Base-by-base conservation (phyloP, 2,888 invertebrate genomes). In the Eilema sororculum region DNA sequence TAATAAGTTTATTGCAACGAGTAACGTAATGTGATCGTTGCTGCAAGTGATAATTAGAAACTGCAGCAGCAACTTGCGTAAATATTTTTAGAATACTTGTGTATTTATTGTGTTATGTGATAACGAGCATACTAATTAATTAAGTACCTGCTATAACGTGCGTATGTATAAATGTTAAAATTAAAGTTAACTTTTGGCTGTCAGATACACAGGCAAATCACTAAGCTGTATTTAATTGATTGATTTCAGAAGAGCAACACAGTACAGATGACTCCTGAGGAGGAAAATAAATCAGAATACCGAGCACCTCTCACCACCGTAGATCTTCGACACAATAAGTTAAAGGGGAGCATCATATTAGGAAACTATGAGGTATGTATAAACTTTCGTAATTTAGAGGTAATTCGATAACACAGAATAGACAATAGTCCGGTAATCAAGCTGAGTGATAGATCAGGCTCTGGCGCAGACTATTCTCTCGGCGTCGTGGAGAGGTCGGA, bases 311-410 rank as follows among this genome's bases (percentile, higher is more conserved):
- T 97, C 24, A 97, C 97, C 56, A 97, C 96, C 78, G 96, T 98
- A n/a, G 98, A 97, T 87, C 93, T 98, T 58, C 95, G 97, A 68
- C 96, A 97, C 76, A 98, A 98, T 90, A 96, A 97, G 77, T 93
- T 98, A 37, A 98, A 98, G 90, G 98, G 98, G 70, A 98, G 97
- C 92, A 98, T 98, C 76, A 97, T 98, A 79, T 96, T 98, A 67
- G 98, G 98, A 69, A 98, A 98, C 90, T 98, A 98, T 91, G 98
- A 97, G 89, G 98, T 98, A 95, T 96, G 96, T 92, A 9, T 65
- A 24, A n/a, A 24, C n/a, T n/a, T 22, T 24, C 20, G 37, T 20
- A 0, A 0, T 37, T 37, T 1, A 10, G 33, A 4, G 41, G 16
- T 28, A 28, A 28, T 41, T 41, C 9, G 20, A n/a, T 4, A 2